These are phyloP conservation scores for Psilanteris sp. DNA, from an alignment of 1,140 invertebrate species.

Conservation along the genomic window DNA sequence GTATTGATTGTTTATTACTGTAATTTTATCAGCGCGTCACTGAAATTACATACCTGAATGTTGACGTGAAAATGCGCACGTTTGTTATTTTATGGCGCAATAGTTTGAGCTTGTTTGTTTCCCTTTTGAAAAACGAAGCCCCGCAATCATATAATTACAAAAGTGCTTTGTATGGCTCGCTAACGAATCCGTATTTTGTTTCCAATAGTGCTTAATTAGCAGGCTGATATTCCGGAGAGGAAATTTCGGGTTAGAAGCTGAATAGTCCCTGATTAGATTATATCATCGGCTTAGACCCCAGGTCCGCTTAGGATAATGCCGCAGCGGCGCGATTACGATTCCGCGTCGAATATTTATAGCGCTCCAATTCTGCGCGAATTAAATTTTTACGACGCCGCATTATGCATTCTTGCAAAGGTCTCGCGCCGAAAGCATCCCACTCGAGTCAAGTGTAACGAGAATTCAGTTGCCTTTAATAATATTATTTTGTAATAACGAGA, in stretches of 20 bases:
- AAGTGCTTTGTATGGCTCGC: slow-evolving; percentile 29
- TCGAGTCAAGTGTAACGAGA: slow-evolving; percentile 36
- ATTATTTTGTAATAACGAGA: slow-evolving; percentile 60
- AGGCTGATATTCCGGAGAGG: slow-evolving; percentile 43
- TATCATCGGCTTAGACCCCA: slow-evolving; percentile 47
- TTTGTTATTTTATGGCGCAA: slow-evolving; percentile 30
- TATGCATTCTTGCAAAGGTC: slow-evolving; percentile 35
- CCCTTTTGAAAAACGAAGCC: slow-evolving; percentile 49
- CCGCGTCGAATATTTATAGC: slow-evolving; percentile 37
- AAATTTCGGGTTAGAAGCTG: slow-evolving; percentile 52
- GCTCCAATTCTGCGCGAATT: slow-evolving; percentile 40
- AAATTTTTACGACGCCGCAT: slow-evolving; percentile 38
- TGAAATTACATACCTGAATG: slow-evolving; percentile 39
- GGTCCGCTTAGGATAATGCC: slow-evolving; percentile 19
- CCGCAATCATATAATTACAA: slow-evolving; percentile 54
- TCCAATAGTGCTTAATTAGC: slow-evolving; percentile 55
- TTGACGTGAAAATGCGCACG: slow-evolving; percentile 25
- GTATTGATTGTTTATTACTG: slow-evolving; percentile 11
- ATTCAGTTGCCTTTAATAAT: slow-evolving; percentile 51
- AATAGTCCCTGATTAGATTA: slow-evolving; percentile 56
- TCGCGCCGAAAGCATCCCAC: slow-evolving; percentile 21
- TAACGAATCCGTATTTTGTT: slow-evolving; percentile 62
- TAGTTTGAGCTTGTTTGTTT: slow-evolving; percentile 19
- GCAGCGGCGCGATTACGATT: slow-evolving; percentile 22
- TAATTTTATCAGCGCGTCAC: slow-evolving; percentile 4